Percentiles rank a stretch among this genome's conserved stretches.
Conservation (phyloP, 2,888 invertebrate genomes). For the Melinaea marsaeus region DNA sequence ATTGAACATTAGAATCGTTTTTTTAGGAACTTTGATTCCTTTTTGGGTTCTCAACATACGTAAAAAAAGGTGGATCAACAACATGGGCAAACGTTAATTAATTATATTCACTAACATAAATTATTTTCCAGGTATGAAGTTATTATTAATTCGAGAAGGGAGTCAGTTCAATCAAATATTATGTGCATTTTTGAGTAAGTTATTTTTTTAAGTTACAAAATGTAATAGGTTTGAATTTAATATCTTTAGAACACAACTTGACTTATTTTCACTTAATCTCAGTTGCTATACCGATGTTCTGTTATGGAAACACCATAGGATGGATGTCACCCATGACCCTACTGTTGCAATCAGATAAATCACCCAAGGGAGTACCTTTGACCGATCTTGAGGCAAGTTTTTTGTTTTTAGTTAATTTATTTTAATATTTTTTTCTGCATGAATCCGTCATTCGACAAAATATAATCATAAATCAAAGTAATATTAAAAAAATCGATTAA, state of each 20-base stretch:
- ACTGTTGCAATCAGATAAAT: constrained; percentile 61
- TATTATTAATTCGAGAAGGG: constrained; percentile 53
- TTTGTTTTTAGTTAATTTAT: background rate
- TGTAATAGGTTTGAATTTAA: no score
- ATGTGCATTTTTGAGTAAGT: constrained; percentile 59
- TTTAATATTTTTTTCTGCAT: background rate
- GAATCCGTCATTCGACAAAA: background rate
- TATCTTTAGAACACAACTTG: background rate
- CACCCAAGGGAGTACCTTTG: constrained; percentile 58
- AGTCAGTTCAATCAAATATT: constrained; percentile 58
- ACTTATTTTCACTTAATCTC: constrained; percentile 8
- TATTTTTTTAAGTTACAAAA: background rate
- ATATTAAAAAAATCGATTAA: no score
- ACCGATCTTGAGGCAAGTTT: constrained; percentile 51
- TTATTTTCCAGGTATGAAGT: constrained; percentile 25
- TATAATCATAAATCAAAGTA: no score
- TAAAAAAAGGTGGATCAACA: no score
- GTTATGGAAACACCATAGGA: constrained; percentile 68
- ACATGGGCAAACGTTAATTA: no score
- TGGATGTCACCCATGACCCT: constrained; percentile 76
- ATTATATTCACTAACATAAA: no score
- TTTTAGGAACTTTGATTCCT: no score
- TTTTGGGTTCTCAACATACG: no score
- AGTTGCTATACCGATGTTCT: constrained; percentile 73
- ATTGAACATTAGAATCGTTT: no score